These are phyloP conservation scores for Penaeus vannamei DNA, from an alignment of 1,140 invertebrate genomes.

Conservation along the genomic window DNA sequence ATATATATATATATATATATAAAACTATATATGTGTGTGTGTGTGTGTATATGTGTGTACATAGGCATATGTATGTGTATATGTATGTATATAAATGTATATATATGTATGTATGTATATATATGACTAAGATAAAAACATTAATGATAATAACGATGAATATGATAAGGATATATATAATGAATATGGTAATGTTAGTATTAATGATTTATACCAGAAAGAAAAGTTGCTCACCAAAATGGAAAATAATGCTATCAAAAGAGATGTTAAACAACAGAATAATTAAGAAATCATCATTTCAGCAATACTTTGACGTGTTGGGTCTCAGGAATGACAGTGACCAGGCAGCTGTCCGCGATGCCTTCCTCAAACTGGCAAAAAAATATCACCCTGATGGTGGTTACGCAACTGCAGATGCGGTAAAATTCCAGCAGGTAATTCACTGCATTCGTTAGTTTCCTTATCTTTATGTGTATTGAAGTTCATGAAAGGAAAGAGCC, in stretches of 20 bases:
- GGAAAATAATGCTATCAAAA: no score
- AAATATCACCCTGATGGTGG: slow-evolving; percentile 87
- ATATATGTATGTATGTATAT: background rate
- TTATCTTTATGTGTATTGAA: no score
- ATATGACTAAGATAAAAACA: no score
- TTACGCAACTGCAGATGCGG: slow-evolving; percentile 77
- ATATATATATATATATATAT: no score
- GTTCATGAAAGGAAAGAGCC: no score
- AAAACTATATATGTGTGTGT: no score
- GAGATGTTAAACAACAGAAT: no score
- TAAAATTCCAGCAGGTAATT: slow-evolving; percentile 81
- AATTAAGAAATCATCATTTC: background rate
- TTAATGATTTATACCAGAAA: no score
- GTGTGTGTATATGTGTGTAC: background rate
- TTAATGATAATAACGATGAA: no score
- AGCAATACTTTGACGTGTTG: slow-evolving; percentile 38
- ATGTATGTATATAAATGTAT: background rate
- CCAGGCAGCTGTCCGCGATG: slow-evolving; percentile 72
- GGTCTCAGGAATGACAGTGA: slow-evolving; percentile 35
- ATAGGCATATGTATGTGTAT: background rate
- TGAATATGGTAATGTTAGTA: no score
- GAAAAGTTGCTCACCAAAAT: no score
- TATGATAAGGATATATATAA: no score
- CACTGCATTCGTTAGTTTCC: background rate
- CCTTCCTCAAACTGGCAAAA: slow-evolving; percentile 84